Conservation (phyloP, 2,888 invertebrate genomes). For the Drosophila austrosaltans region DNA sequence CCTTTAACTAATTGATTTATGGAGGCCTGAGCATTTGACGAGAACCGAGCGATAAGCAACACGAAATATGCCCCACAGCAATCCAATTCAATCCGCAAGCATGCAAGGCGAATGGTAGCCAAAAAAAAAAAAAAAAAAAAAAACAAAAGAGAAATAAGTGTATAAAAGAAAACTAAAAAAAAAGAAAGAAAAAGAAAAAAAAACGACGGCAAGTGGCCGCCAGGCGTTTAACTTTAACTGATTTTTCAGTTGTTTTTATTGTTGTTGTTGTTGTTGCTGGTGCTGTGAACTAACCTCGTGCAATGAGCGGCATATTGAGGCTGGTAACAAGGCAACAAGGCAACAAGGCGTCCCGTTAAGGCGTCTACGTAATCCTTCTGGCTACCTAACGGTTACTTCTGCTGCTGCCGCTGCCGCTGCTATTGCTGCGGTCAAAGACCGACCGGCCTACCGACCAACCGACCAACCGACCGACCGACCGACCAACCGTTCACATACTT, state of each 20-base stretch:
- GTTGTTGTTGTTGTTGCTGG: slow-evolving; percentile 9
- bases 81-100: slow-evolving; percentile 30
- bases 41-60: slow-evolving; percentile 58
- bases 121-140: slow-evolving; percentile 28
- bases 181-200: slow-evolving; percentile 29
- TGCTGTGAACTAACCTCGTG: slow-evolving; percentile 59
- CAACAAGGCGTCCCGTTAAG: slow-evolving; percentile 21
- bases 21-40: slow-evolving; percentile 52
- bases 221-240: slow-evolving; percentile 67
- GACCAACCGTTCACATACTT: too few species aligned
- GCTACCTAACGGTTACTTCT: slow-evolving; percentile 58
- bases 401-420: neutral
- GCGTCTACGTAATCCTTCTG: slow-evolving; percentile 40
- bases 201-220: slow-evolving; percentile 52
- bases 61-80: slow-evolving; percentile 60
- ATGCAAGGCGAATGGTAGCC: slow-evolving; percentile 61
- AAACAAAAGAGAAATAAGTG: too few species aligned
- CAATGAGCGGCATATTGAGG: slow-evolving; percentile 56
- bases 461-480: too few species aligned
- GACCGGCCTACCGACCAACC: neutral
- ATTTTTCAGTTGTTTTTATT: slow-evolving; percentile 41
- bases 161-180: slow-evolving; percentile 6
- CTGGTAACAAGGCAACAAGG: slow-evolving; percentile 24
- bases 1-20: slow-evolving; percentile 67
- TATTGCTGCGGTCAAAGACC: slow-evolving; percentile 55